Base-by-base conservation (phyloP, 2,113 vertebrate genomes). In the Rhinoptilus africanus region DNA sequence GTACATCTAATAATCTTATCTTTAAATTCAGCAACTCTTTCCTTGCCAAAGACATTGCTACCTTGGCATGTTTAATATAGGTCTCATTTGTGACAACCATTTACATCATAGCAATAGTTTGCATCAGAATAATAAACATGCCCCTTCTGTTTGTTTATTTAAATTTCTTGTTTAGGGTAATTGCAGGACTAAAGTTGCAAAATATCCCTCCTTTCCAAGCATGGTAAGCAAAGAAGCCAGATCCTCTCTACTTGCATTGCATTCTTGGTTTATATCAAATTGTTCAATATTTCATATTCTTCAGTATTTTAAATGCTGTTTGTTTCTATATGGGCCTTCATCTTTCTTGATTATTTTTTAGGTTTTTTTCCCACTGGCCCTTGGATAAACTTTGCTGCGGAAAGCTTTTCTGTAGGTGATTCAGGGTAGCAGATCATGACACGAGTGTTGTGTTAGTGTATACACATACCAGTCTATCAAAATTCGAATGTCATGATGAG, bases 1-100 rank as follows among this genome's bases (percentile, higher is more conserved):
- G 86, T 86, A 51, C 91, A 60, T 56, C 59, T 78, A 74, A 83
- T 76, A 54, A 92, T 89, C 69, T 67, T 69, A 67, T 84, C 51
- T 47, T 87, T 93, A 83, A 89, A 69, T 93, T 91, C 35, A 87
- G 66, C 51, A 84, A 4, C 95, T 97, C 71, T 89, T 12, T 88
- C 35, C 78, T 93, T 96, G 97, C 89, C 94, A 95, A 96, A 93
- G 47, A 78, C 82, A 73, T 4, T 92, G 54, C 53, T 96, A 90
- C 53, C 60, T 53, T 96, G 92, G 95, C 83, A 76, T 53, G n/a
- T 96, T 94, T 76, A 91, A 56, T 85, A 57, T 89, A 45, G 48
- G 45, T 92, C 39, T 85, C 57, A 59, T 35, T 92, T 88, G 39
- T 60, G 74, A 73, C 60, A 56, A 85, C n/a, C 35, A 27, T 86